Base-by-base conservation (phyloP, 2,888 invertebrate genomes). In the Acronicta aceris region DNA sequence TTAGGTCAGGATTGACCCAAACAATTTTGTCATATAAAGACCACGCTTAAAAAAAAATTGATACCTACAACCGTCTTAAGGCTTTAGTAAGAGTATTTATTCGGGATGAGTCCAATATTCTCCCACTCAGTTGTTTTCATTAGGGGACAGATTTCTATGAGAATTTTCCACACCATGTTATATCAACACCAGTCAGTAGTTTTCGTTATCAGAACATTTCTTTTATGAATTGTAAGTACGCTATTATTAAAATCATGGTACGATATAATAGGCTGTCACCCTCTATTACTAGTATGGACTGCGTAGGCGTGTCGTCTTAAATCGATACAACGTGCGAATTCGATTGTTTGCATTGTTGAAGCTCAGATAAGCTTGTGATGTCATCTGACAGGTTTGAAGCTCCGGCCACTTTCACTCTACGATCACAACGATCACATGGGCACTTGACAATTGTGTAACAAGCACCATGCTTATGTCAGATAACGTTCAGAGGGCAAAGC, bases 361-460 rank as follows among this genome's bases (percentile, higher is more conserved):
- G 73, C 61, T 71, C 68, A 70, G 61, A 67, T 71, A 62, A 70
- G 48, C 54, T 61, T 43, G 53, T 86, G 87, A 86, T 84, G 85
- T 88, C 90, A 87, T 71, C 72, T 47, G 71, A 84, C 87, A 78
- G 82, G 90, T 86, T 88, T 82, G 74, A 80, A 76, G 76, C 81
- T 81, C 66, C 75, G 74, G 64, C 65, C 50, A 78, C 84, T 85
- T 85, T 85, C 85, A 79, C 85, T 76, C 57, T 61, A 56, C 59
- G 64, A 61, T 71, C 68, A 66, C 70, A 60, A 56, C 59, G 64
- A 61, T 71, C 68, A 66, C 70, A 60, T 50, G 42, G 70, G 71
- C 71, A 76, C 78, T 74, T 79, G 72, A 75, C 64, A 65, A 82
- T 85, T 84, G 81, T 81, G 76, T 76, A 85, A 84, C 67, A 78